Evolutionary conservation across 2,113 vertebrate genomes (phyloP).

Genomic region (Lepisosteus osseus): DNA sequence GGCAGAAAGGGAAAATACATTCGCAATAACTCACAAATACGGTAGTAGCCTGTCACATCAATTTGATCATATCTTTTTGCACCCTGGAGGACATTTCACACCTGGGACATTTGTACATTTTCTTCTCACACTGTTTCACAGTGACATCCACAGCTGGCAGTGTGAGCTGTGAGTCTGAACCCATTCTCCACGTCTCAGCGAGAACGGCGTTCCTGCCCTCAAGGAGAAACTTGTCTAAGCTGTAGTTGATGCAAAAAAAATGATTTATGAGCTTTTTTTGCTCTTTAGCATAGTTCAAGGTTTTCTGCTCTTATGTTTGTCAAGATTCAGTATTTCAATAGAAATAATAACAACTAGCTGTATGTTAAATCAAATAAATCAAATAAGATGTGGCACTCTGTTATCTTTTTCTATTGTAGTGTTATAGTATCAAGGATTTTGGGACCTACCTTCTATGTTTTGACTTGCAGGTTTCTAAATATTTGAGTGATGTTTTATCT

Average conservation of each 20-base stretch:
- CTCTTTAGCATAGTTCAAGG: background rate
- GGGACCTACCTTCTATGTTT: too few species aligned
- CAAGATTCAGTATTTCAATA: conserved; percentile 1
- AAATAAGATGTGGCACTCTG: too few species aligned
- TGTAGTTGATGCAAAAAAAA: conserved; percentile 38
- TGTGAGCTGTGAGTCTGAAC: background rate
- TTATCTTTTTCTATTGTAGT: too few species aligned
- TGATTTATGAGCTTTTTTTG: conserved; percentile 49
- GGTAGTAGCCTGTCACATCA: background rate
- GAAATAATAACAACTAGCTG: conserved; percentile 11
- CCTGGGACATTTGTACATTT: background rate
- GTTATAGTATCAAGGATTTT: too few species aligned
- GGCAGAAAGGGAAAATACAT: background rate
- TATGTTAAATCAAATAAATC: background rate
- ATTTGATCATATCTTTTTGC: background rate
- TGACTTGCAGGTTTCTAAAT: too few species aligned
- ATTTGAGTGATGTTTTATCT: too few species aligned
- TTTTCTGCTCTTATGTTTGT: background rate
- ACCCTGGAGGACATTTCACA: background rate
- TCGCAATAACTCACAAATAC: background rate
- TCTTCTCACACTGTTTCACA: background rate
- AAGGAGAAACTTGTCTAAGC: conserved; percentile 32
- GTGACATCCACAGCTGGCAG: background rate
- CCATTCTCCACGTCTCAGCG: conserved; percentile 33
- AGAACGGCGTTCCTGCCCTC: conserved; percentile 42